Evolutionary conservation across 2,888 invertebrate species (phyloP).

Genomic region (Ophion ventricosus): DNA sequence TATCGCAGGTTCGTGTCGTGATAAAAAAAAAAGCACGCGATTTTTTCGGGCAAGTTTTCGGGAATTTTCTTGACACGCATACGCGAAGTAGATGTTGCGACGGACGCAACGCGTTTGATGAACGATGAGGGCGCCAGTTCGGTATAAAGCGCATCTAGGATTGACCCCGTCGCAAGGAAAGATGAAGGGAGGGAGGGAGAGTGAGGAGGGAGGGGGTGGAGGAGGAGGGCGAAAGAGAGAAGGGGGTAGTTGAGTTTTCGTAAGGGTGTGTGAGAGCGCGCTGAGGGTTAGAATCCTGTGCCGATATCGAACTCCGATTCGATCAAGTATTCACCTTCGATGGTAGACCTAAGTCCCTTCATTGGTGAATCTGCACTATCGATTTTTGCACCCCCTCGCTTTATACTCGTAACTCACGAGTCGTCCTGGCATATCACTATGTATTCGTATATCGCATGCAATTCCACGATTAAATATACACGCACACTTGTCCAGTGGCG

Average conservation of each 20-base stretch:
- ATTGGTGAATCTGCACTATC: constrained; percentile 62
- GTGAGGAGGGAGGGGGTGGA: background rate
- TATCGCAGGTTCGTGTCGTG: too few relatives aligned
- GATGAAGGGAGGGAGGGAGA: background rate
- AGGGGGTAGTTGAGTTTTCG: background rate
- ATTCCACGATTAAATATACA: constrained; percentile 33
- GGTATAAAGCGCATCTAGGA: constrained; percentile 10
- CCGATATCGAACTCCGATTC: constrained; percentile 56
- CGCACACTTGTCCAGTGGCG: background rate
- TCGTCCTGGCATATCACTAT: constrained; percentile 34
- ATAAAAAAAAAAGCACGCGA: too few relatives aligned
- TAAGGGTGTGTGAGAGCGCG: background rate
- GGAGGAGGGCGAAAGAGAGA: background rate
- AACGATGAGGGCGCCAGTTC: constrained; percentile 20
- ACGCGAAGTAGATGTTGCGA: background rate
- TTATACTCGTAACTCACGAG: constrained; percentile 53
- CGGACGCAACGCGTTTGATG: constrained; percentile 38
- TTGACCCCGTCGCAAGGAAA: background rate
- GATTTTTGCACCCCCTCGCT: constrained; percentile 58
- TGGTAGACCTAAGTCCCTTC: constrained; percentile 19
- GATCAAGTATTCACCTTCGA: constrained; percentile 60
- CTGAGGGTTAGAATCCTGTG: constrained; percentile 37
- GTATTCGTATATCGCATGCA: constrained; percentile 55
- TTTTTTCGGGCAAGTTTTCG: background rate
- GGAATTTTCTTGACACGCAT: background rate